Evolutionary conservation across 2,797 vertebrate genomes (phyloP), one percentile per base, ranked within the genome.

Genomic region (Myotis vivesi): DNA sequence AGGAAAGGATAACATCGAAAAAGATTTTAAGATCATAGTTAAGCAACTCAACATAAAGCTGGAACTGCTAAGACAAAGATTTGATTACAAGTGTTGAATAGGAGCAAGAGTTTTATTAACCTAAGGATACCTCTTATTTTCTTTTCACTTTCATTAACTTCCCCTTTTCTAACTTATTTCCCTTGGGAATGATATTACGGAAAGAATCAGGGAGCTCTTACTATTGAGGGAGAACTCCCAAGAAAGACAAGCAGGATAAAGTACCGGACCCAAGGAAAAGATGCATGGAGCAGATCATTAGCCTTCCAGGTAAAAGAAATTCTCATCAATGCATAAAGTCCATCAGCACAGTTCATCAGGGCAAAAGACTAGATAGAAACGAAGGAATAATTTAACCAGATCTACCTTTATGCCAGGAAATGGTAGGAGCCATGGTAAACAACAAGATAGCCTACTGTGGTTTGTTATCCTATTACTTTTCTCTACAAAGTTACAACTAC

Each of bases 161-260:
- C 46, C 38, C 9, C 30, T 90, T 82, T 91, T 71, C 53, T 23
- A 93, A 87, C 46, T 88, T 84, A 73, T 25, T 92, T 94, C 16
- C 55, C 53, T 90, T 90, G 38, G 23, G 51, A 92, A 92, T 57
- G 6, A 6, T 25, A 87, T 71, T 81, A 87, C 2, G 81, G 25
- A 84, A 77, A 22, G 28, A 5, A 38, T 55, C 20, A 20, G 36
- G 23, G n/a, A 30, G 8, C 33, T 57, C 38, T 68, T 28, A 66
- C 8, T 87, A 28, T 15, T 76, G 44, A 88, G 41, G 51, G 44
- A 85, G 68, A 92, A 68, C 1, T 0, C 30, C 41, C 59, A 76
- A 81, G 23, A 80, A 49, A 84, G 36, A 77, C 3, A 76, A 88
- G 19, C 4, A 92, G 25, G 38, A 85, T 88, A 9, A 87, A 89